Conservation (phyloP, 2,113 vertebrate species). For the Anas platyrhynchos region DNA sequence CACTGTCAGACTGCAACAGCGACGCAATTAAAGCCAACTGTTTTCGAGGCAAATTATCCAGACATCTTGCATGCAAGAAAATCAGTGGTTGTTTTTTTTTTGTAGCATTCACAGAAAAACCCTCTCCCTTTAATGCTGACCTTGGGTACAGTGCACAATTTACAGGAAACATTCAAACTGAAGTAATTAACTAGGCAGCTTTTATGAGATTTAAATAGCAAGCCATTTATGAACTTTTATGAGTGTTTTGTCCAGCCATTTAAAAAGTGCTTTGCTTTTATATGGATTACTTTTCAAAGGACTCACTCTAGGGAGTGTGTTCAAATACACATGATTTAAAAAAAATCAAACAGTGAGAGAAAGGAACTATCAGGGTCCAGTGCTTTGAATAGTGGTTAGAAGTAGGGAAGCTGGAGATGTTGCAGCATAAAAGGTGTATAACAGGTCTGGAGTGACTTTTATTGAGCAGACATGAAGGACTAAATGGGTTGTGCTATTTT, state of each 20-base stretch:
- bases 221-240: slow-evolving; percentile 74
- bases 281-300: slow-evolving; percentile 72
- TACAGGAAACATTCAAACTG: slow-evolving; percentile 71
- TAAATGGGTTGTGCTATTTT: slow-evolving; percentile 64
- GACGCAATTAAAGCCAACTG: background rate
- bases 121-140: slow-evolving; percentile 58
- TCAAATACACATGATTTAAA: slow-evolving; percentile 72
- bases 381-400: slow-evolving; percentile 67
- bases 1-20: background rate
- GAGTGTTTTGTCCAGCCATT: slow-evolving; percentile 75
- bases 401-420: slow-evolving; percentile 50
- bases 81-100: background rate
- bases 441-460: slow-evolving; percentile 60
- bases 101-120: slow-evolving; percentile 12
- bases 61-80: background rate
- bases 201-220: slow-evolving; percentile 80
- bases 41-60: background rate
- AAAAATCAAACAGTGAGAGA: slow-evolving; percentile 45
- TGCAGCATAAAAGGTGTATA: slow-evolving; percentile 27
- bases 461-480: slow-evolving; percentile 58
- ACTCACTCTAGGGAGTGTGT: slow-evolving; percentile 75
- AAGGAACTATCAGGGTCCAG: slow-evolving; percentile 54
- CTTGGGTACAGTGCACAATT: slow-evolving; percentile 68
- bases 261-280: slow-evolving; percentile 72
- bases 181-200: slow-evolving; percentile 80